Conservation (phyloP, 2,888 invertebrate genomes). For the Cyrtodaria siliqua region DNA sequence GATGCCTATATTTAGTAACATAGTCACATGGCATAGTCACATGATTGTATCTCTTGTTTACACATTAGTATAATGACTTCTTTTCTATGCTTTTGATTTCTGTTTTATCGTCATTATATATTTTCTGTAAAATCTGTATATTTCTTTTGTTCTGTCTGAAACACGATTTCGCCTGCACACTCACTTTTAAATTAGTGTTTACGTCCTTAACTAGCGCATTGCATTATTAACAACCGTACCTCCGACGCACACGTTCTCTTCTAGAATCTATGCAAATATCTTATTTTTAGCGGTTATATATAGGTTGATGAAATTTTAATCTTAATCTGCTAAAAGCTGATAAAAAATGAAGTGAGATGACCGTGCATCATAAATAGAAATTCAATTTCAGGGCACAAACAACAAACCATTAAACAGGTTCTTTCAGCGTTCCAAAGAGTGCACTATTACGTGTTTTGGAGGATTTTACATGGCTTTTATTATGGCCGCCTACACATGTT, state of each 20-base stretch:
- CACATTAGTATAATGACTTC: slow-evolving; percentile 33
- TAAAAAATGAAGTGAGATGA: too few relatives aligned
- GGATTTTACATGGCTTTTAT: too few relatives aligned
- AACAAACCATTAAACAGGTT: too few relatives aligned
- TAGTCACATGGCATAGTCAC: slow-evolving; percentile 42
- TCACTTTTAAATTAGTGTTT: not conserved
- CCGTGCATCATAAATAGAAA: too few relatives aligned
- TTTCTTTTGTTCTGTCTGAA: slow-evolving; percentile 2
- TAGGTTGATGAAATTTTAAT: not conserved
- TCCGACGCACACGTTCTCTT: not conserved
- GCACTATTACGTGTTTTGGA: too few relatives aligned
- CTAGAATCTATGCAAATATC: not conserved
- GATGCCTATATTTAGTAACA: slow-evolving; percentile 59
- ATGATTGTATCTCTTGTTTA: slow-evolving; percentile 48
- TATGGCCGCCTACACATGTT: too few relatives aligned
- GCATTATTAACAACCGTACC: not conserved
- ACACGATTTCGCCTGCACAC: slow-evolving; percentile 13
- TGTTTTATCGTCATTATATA: slow-evolving; percentile 3
- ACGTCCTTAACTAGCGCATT: slow-evolving; percentile 10
- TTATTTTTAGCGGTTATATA: not conserved
- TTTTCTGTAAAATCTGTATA: not conserved
- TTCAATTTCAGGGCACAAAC: too few relatives aligned
- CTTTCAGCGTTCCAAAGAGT: too few relatives aligned
- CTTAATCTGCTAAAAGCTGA: too few relatives aligned
- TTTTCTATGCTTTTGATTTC: slow-evolving; percentile 30